Base-by-base conservation (phyloP, 2,888 invertebrate species). In the Pseudanteris insignis region DNA sequence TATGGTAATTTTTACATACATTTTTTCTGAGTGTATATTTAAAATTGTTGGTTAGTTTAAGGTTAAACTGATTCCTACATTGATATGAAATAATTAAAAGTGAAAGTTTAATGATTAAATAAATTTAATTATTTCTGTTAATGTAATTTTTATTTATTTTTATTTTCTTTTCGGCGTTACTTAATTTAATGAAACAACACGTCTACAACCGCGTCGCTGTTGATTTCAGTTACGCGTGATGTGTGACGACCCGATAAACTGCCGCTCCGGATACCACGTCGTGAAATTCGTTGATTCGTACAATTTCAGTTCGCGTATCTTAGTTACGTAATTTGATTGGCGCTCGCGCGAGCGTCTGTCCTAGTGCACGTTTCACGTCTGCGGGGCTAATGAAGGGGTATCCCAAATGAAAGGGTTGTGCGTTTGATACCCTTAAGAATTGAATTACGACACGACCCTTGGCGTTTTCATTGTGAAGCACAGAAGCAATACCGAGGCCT, bases 401-500 rank as follows among this genome's bases (percentile, higher is more conserved):
- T 44, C 65, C 66, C 64, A 71, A 71, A 73, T 73, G 71, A 71
- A 73, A 72, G 73, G 73, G 72, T 73, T 73, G 71, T 67, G 68
- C 70, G 73, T 73, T 72, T 73, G 70, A 74, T 74, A 73, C 70
- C 71, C 69, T 68, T 70, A 71, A 73, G 71, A 73, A 73, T 73
- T 72, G 71, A 72, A 73, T 73, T 72, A 73, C 71, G 64, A 64
- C 59, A 50, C 61, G 63, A 61, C 63, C 61, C 61, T 66, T 59
- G 51, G 48, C 63, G 51, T 55, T 57, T 60, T 60, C 63, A 47
- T 51, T 61, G 48, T 51, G 44, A 47, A 51, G 43, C 43, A 46
- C 43, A 53, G 46, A 50, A 63, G 54, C 48, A 50, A 46, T 44
- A 48, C 46, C 58, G 41, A 50, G n/a, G 51, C 48, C 26, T 21